phyloP scores from a whole-genome alignment of 2,888 invertebrate species.

The Xylota sylvarum region DNA sequence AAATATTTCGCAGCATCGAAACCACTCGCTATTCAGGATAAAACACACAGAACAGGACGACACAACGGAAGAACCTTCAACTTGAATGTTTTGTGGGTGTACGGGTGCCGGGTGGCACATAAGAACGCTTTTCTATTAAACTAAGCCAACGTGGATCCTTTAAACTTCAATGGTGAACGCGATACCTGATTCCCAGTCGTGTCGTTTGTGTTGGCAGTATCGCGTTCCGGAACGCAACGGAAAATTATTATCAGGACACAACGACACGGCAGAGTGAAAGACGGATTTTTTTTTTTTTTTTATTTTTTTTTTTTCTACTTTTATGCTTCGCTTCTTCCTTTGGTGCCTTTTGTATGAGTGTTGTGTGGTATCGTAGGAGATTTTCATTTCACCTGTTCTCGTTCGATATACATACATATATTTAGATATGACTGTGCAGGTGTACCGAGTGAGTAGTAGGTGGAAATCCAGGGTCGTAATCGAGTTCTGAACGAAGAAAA shows the following conservation, averaged over 20 bases:
- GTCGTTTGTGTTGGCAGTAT: slow-evolving; percentile 35
- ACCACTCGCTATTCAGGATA: slow-evolving; percentile 16
- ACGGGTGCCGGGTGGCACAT: not conserved
- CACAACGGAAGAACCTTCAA: slow-evolving; percentile 3
- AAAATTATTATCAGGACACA: slow-evolving; percentile 52
- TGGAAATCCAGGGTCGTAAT: slow-evolving; percentile 39
- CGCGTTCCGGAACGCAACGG: slow-evolving; percentile 58
- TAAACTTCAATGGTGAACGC: slow-evolving; percentile 15
- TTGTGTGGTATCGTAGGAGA: not conserved
- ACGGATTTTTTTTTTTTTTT: slow-evolving; percentile 24
- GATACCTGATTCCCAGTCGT: slow-evolving; percentile 45
- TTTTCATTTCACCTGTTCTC: slow-evolving; percentile 45
- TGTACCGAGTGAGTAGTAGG: slow-evolving; percentile 10
- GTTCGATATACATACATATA: slow-evolving; percentile 8
- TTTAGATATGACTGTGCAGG: slow-evolving; percentile 31
- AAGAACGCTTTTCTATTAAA: slow-evolving; percentile 54
- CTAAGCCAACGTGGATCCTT: slow-evolving; percentile 48
- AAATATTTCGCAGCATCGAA: slow-evolving; percentile 42
- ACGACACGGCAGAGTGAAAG: slow-evolving; percentile 38
- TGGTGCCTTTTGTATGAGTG: slow-evolving; percentile 17
- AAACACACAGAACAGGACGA: slow-evolving; percentile 3
- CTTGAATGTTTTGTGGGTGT: not conserved
- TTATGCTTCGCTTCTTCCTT: slow-evolving; percentile 1
- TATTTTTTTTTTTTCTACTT: slow-evolving; percentile 3
- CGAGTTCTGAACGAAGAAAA: slow-evolving; percentile 18